Percentiles rank a stretch among this genome's conserved stretches.
These are phyloP conservation scores for Chionoecetes opilio DNA, from an alignment of 1,140 invertebrate genomes.

Conservation along the genomic window DNA sequence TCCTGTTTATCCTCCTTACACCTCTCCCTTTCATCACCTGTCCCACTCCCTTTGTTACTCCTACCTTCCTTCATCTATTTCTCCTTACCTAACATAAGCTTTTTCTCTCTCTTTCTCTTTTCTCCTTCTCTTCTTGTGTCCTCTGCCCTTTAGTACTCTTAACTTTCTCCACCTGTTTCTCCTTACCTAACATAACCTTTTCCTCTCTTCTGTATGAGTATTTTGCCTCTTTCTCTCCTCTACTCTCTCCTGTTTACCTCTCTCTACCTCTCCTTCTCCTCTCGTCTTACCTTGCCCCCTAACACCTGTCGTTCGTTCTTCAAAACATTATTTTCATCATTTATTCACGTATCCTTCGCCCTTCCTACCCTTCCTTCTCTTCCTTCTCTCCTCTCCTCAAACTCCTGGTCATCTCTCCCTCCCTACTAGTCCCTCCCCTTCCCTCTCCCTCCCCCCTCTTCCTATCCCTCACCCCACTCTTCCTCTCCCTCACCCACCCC, in stretches of 20 bases:
- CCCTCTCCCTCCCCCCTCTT: too few relatives aligned
- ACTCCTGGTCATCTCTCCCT: background rate
- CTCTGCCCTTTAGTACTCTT: background rate
- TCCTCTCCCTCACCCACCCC: too few relatives aligned
- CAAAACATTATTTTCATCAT: too few relatives aligned
- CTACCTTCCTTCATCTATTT: too few relatives aligned
- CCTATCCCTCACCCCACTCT: too few relatives aligned
- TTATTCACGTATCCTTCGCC: background rate
- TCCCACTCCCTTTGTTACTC: background rate
- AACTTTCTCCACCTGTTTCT: background rate
- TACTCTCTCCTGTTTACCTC: too few relatives aligned
- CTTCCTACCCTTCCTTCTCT: background rate
- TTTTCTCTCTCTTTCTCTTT: background rate
- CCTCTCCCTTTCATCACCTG: background rate
- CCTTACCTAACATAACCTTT: background rate
- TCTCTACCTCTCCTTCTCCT: too few relatives aligned
- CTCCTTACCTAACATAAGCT: background rate
- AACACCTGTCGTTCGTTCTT: too few relatives aligned
- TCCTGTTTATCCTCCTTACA: background rate
- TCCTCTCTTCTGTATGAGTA: too few relatives aligned
- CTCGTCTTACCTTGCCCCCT: too few relatives aligned
- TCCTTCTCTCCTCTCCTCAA: background rate
- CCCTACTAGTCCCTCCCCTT: too few relatives aligned
- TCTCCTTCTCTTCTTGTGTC: background rate
- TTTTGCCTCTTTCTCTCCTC: too few relatives aligned